A percentile compares a stretch with the other conserved stretches of the same genome.
phyloP scores from a whole-genome alignment of 2,113 vertebrate species.

The Tor tambroides region DNA sequence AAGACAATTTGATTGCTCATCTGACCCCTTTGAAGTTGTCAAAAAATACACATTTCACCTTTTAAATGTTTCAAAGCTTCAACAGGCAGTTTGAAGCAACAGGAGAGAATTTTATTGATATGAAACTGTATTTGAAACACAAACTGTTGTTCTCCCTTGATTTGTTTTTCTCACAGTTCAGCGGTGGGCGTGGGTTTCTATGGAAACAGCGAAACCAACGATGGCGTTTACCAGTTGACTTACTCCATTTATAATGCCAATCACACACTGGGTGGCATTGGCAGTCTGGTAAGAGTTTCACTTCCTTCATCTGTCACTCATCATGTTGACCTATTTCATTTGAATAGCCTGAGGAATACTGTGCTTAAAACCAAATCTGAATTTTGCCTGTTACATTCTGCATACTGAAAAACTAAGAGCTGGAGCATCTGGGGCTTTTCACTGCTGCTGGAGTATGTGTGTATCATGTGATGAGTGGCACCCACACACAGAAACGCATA shows the following conservation, averaged over 20 bases:
- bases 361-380: slow-evolving; percentile 22
- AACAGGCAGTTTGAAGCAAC: not conserved
- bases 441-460: not conserved
- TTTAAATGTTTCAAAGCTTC: not conserved
- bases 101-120: not conserved
- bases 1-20: too few species aligned
- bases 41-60: not conserved
- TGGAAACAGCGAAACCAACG: slow-evolving; percentile 96
- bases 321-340: slow-evolving; percentile 14
- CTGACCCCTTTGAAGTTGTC: not conserved
- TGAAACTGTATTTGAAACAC: slow-evolving; percentile 18
- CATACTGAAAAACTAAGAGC: not conserved
- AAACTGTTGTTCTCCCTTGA: slow-evolving; percentile 48
- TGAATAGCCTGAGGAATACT: slow-evolving; percentile 12
- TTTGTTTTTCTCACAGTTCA: slow-evolving; percentile 74
- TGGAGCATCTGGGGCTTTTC: not conserved
- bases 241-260: slow-evolving; percentile 91
- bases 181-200: slow-evolving; percentile 95
- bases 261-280: slow-evolving; percentile 86
- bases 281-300: slow-evolving; percentile 83
- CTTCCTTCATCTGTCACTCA: slow-evolving; percentile 33
- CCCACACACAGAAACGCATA: not conserved
- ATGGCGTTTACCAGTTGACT: slow-evolving; percentile 92
- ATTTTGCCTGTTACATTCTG: not conserved
- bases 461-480: slow-evolving; percentile 15